Conservation (phyloP, 2,797 vertebrate genomes). For the Ambastaia sidthimunki region DNA sequence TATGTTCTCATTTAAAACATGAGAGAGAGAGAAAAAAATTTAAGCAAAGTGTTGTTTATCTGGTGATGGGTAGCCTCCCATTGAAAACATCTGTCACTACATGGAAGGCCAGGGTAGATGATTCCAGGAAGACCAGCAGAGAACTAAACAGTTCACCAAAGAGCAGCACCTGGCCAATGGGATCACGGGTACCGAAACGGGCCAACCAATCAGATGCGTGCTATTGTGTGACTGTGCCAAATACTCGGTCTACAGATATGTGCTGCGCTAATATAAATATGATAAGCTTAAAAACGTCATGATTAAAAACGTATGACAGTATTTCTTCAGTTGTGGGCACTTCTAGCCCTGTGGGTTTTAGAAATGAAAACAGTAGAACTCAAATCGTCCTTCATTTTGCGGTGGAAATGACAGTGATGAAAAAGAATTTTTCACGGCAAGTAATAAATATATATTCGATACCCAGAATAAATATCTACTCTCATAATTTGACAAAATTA, state of each 20-base stretch:
- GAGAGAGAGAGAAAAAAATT: constrained; percentile 14
- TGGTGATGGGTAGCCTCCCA: constrained; percentile 13
- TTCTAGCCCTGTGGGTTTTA: neutral
- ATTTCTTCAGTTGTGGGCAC: neutral
- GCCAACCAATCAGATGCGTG: neutral
- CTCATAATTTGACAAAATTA: too few relatives aligned
- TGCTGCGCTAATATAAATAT: neutral
- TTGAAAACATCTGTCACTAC: constrained; percentile 33
- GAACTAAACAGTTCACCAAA: neutral
- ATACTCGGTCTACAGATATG: neutral
- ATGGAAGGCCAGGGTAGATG: constrained; percentile 16
- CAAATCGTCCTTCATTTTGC: neutral
- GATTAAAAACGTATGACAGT: neutral
- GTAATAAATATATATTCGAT: too few relatives aligned
- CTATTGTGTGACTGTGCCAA: neutral
- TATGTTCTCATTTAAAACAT: neutral
- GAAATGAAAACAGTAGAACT: neutral
- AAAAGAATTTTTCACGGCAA: neutral
- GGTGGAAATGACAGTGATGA: neutral
- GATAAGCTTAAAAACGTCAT: neutral
- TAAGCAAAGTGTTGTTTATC: constrained; percentile 14
- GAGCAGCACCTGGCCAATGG: neutral
- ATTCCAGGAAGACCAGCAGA: constrained; percentile 12
- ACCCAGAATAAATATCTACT: too few relatives aligned
- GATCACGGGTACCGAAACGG: neutral